A percentile compares a stretch with the other conserved stretches of the same genome.
Conservation (phyloP, 2,888 invertebrate species). For the Pachliopta kotzebuea region DNA sequence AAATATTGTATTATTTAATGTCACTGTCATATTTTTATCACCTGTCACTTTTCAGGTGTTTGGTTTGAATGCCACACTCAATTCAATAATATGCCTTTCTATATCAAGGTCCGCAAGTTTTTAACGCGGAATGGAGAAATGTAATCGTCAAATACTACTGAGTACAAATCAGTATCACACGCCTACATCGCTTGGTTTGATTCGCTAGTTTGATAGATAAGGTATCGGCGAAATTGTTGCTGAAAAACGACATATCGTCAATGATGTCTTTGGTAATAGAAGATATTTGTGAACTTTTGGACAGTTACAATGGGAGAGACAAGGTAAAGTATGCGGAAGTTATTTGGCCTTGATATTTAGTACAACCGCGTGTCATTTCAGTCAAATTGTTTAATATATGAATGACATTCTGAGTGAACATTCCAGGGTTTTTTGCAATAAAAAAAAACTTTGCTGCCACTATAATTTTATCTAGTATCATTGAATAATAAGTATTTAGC, state of each 20-base stretch:
- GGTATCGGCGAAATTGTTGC: conserved; percentile 33
- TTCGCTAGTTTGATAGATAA: conserved; percentile 31
- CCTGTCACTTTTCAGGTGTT: conserved; percentile 28
- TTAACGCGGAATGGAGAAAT: conserved; percentile 58
- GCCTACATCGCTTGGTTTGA: conserved; percentile 31
- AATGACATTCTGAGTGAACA: too few relatives aligned
- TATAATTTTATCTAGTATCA: too few relatives aligned
- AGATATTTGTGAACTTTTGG: conserved; percentile 86
- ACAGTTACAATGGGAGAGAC: conserved; percentile 92
- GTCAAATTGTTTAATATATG: conserved; percentile 37
- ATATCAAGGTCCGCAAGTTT: conserved; percentile 44
- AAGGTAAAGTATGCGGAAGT: conserved; percentile 82
- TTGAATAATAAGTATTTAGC: too few relatives aligned
- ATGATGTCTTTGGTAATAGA: conserved; percentile 65
- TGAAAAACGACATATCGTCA: conserved; percentile 13
- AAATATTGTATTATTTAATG: too few relatives aligned
- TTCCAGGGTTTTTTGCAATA: too few relatives aligned
- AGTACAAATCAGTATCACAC: conserved; percentile 46
- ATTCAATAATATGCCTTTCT: conserved; percentile 14
- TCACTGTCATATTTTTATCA: too few relatives aligned
- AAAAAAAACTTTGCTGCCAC: too few relatives aligned
- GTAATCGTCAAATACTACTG: conserved; percentile 61
- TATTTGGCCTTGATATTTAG: conserved; percentile 50
- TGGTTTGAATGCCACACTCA: background rate
- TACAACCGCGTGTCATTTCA: conserved; percentile 41